Conservation (phyloP, 2,888 invertebrate species). For the Apodemia duryi region DNA sequence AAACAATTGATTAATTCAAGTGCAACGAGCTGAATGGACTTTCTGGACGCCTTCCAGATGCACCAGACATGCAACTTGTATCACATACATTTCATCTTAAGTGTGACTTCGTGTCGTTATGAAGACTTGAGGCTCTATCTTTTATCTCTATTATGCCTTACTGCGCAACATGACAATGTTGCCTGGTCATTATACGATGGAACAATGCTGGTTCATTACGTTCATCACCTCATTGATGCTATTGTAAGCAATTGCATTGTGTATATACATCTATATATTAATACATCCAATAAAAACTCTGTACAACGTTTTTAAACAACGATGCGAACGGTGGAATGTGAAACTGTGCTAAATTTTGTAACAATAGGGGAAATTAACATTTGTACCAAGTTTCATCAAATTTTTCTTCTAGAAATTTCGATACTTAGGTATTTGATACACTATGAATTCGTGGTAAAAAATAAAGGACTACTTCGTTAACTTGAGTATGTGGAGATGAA, state of each 20-base stretch:
- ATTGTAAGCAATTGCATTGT: background rate
- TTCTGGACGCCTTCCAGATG: constrained; percentile 55
- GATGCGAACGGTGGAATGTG: too few species aligned
- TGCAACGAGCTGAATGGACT: constrained; percentile 55
- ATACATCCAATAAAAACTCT: too few species aligned
- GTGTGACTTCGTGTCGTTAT: constrained; percentile 24
- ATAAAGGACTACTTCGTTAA: too few species aligned
- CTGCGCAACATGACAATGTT: constrained; percentile 4
- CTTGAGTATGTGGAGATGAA: too few species aligned
- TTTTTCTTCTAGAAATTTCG: too few species aligned
- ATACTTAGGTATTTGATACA: too few species aligned
- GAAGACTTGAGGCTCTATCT: constrained; percentile 15
- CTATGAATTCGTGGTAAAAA: too few species aligned
- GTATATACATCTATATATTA: too few species aligned
- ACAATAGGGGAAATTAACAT: too few species aligned
- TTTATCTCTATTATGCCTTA: constrained; percentile 4
- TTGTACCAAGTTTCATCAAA: too few species aligned
- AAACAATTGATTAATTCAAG: constrained; percentile 74
- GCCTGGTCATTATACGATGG: constrained; percentile 4
- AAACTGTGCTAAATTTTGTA: too few species aligned
- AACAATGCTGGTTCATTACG: background rate
- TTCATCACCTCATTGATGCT: constrained; percentile 1
- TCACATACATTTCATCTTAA: constrained; percentile 25
- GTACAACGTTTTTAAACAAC: too few species aligned
- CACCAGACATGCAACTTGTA: constrained; percentile 36